phyloP scores from a whole-genome alignment of 2,888 invertebrate species.

The Papilio protenor region DNA sequence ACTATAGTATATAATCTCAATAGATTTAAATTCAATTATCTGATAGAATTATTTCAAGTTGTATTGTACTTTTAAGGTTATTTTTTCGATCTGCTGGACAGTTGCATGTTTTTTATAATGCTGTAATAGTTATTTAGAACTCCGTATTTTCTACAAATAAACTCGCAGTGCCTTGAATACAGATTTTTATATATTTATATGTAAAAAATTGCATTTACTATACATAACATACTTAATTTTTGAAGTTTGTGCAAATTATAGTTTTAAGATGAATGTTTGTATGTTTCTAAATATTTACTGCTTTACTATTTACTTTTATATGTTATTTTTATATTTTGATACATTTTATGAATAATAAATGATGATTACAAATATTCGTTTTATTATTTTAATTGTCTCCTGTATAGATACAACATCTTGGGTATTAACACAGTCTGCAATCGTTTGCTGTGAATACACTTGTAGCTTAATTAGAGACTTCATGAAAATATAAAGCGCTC shows the following conservation, averaged over 20 bases:
- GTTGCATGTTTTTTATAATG: background rate
- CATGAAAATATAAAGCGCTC: too few species aligned
- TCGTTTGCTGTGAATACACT: too few species aligned
- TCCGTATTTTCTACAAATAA: background rate
- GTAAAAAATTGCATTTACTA: slow-evolving; percentile 31
- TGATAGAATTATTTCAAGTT: background rate
- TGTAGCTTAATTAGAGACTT: too few species aligned
- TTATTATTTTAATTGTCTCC: background rate
- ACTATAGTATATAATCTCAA: background rate
- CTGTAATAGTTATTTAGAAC: background rate
- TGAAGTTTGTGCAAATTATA: background rate
- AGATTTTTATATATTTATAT: background rate
- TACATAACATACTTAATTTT: background rate
- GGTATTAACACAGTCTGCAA: too few species aligned
- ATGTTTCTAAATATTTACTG: slow-evolving; percentile 14
- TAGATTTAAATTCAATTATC: background rate
- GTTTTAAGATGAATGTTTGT: slow-evolving; percentile 12
- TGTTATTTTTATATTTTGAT: background rate
- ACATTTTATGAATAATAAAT: slow-evolving; percentile 15
- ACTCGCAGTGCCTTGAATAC: background rate
- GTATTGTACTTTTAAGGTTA: background rate
- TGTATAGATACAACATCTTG: too few species aligned
- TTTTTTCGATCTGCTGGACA: background rate
- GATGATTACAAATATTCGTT: background rate
- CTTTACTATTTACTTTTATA: background rate